Percentiles rank a stretch among this genome's conserved stretches.
Evolutionary conservation across 2,113 vertebrate genomes (phyloP).

Genomic region (Myrmecophaga tridactyla): DNA sequence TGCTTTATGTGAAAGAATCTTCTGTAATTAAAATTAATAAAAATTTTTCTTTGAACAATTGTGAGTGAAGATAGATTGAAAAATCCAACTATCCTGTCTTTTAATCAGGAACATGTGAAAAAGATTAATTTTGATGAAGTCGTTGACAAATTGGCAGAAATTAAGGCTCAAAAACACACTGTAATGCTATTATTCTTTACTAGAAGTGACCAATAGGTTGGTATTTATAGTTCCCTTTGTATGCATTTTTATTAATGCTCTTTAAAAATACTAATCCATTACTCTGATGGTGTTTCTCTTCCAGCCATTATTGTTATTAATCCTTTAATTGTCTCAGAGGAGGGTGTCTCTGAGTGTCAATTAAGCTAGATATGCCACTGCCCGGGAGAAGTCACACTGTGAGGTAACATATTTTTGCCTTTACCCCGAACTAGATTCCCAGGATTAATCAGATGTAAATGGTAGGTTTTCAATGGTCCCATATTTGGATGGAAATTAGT

Average conservation of each 20-base stretch:
- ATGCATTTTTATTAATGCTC: not conserved
- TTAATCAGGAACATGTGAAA: not conserved
- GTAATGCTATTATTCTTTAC: not conserved
- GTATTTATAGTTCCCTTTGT: not conserved
- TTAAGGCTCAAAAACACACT: not conserved
- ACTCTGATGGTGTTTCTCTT: not conserved
- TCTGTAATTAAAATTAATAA: slow-evolving; percentile 10
- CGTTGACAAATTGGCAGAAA: not conserved
- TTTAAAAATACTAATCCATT: not conserved
- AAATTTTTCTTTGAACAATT: not conserved
- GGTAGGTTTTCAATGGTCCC: not conserved
- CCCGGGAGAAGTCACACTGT: not conserved
- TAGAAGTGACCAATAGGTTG: not conserved
- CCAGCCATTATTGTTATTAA: not conserved
- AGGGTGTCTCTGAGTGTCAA: not conserved
- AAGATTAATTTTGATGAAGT: slow-evolving; percentile 36
- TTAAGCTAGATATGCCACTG: not conserved
- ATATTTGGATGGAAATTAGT: not conserved
- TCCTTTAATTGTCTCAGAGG: not conserved
- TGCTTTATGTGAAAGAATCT: not conserved
- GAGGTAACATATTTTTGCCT: not conserved
- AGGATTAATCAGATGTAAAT: not conserved
- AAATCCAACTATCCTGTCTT: not conserved
- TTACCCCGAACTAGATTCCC: not conserved
- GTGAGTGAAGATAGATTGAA: not conserved